A percentile compares a stretch with the other conserved stretches of the same genome.
phyloP scores from a whole-genome alignment of 53 echinoderm and acorn worm species.

The Crossaster papposus region DNA sequence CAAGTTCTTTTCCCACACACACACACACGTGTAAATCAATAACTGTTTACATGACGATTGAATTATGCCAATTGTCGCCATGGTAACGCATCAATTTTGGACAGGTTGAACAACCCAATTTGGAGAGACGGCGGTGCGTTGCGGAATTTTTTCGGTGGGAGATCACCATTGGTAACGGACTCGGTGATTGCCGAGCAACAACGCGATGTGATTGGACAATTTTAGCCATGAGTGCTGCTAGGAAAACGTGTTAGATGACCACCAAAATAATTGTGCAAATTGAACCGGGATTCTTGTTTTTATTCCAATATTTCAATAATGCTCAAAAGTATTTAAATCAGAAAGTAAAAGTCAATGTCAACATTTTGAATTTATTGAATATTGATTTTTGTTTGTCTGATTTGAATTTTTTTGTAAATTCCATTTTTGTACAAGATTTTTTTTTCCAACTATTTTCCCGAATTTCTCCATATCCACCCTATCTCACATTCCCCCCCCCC shows the following conservation, averaged over 20 bases:
- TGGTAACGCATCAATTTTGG: constrained; percentile 36
- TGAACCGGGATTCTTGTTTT: too few relatives aligned
- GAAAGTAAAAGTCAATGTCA: too few relatives aligned
- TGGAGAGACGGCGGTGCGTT: not conserved
- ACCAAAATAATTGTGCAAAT: not conserved
- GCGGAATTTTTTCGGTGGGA: not conserved
- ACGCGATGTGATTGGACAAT: not conserved
- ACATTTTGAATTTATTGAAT: too few relatives aligned
- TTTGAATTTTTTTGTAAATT: too few relatives aligned
- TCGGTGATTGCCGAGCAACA: not conserved
- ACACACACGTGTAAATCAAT: constrained; percentile 6
- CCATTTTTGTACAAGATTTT: too few relatives aligned
- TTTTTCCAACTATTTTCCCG: too few relatives aligned
- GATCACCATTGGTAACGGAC: constrained; percentile 3
- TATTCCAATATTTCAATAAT: too few relatives aligned
- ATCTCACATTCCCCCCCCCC: too few relatives aligned
- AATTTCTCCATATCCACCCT: too few relatives aligned
- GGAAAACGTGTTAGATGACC: not conserved
- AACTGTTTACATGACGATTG: constrained; percentile 27
- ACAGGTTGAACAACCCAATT: constrained; percentile 50
- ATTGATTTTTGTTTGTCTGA: too few relatives aligned
- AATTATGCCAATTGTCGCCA: constrained; percentile 46
- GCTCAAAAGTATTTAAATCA: too few relatives aligned
- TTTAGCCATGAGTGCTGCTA: not conserved
- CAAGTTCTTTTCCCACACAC: not conserved